Base-by-base conservation (phyloP, 2,888 invertebrate genomes). In the Drosophila picticornis region DNA sequence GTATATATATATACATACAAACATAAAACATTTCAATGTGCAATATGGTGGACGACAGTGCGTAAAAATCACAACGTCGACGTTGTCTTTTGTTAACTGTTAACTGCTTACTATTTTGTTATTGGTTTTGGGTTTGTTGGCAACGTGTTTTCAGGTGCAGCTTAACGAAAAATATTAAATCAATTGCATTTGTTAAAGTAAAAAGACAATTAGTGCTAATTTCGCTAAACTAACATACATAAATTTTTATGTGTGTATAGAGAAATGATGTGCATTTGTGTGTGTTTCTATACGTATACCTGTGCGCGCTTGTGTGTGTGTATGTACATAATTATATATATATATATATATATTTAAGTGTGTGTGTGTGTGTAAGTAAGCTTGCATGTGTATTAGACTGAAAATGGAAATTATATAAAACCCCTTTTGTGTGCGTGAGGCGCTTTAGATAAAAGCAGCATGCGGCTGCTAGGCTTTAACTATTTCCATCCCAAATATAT, bases 341-440 rank as follows among this genome's bases (percentile, higher is more conserved):
- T 31, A 13, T 29, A 10, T n/a, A n/a, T n/a, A n/a, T 32, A 40
- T 51, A 40, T 60, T 16, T 16, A 16, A 34, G 50, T 72, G 69
- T 77, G 11, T 43, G 4, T 67, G 56, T 70, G 69, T 72, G 63
- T 57, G 67, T 70, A 58, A 72, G 69, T 69, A 72, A 74, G 62
- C 63, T 60, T 78, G 56, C 61, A 61, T 77, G 46, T 65, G 56
- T 84, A 72, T 72, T 70, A 58, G 67, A 53, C 74, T 87, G 84
- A 90, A 90, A 90, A 84, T 87, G 82, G 76, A 87, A 90, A 90
- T 87, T 87, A 87, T 87, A 90, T 87, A 87, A 87, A 85, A 70
- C 73, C 84, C 77, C 68, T 75, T 74, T 68, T 67, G 67, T 65
- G 59, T 80, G 83, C 82, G 79, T 79, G 66, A 65, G 57, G 62